Base-by-base conservation (phyloP, 2,888 invertebrate genomes). In the Spodoptera exigua region DNA sequence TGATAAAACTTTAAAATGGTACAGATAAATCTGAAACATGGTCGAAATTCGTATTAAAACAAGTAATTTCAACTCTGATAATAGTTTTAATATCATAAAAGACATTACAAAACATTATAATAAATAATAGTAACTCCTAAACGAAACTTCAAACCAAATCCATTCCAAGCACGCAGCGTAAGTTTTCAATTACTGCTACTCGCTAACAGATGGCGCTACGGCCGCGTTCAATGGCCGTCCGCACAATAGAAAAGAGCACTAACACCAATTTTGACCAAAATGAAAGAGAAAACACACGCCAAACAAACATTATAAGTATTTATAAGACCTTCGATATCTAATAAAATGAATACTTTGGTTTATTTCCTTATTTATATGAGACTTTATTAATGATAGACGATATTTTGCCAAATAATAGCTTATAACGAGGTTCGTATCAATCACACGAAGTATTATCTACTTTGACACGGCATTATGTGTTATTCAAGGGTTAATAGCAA, bases 181-280 rank as follows among this genome's bases (percentile, higher is more conserved):
- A 45, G 36, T 12, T 48, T 44, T 16, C 40, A 66, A 80, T 80
- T 87, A 68, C 65, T 61, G 76, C 91, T 87, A 88, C 84, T 85
- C 82, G 68, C 56, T 64, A 77, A 82, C 51, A 90, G 91, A 89
- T 90, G 91, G 90, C 91, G 91, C 78, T 72, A 83, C 64, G 12
- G 7, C 45, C 40, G 37, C 44, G 14, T 21, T 27, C 36, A 36
- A 44, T 32, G 40, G 13, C 18, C 16, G 35, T 41, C 17, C 17
- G 73, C 46, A 37, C 37, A 74, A 70, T 53, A 44, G 36, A 21
- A 18, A 7, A 36, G 35, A 48, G 41, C 47, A 27, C 27, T 39
- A 46, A 55, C 34, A 39, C 21, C 9, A 57, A 63, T 49, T 52
- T 56, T 36, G 12, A 21, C 39, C n/a, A 55, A 70, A 61, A 70